Evolutionary conservation across 2,888 invertebrate genomes (phyloP).

Genomic region (Chloroclystis v-ata): DNA sequence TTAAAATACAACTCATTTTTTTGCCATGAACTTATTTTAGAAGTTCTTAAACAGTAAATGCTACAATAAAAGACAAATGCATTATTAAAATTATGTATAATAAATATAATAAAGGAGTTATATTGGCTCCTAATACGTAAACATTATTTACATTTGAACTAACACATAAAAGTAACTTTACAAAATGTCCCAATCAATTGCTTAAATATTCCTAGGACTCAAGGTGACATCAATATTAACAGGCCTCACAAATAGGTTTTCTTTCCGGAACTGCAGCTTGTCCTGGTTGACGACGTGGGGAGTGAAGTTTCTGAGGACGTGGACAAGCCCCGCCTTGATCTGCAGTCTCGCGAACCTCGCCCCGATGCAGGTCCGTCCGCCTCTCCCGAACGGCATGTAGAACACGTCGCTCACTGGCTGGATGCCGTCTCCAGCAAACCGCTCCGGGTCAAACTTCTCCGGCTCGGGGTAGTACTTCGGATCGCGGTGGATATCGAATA

Average conservation of each 20-base stretch:
- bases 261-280: conserved; percentile 10
- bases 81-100: too few species aligned
- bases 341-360: conserved; percentile 33
- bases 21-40: too few species aligned
- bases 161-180: too few species aligned
- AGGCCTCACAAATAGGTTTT: conserved; percentile 12
- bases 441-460: conserved; percentile 59
- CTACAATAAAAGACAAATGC: too few species aligned
- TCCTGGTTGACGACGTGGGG: conserved; percentile 8
- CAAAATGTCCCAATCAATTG: too few species aligned
- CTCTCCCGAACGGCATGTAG: conserved; percentile 51
- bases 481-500: conserved; percentile 59
- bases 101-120: too few species aligned
- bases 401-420: conserved; percentile 27
- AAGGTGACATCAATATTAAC: conserved; percentile 13
- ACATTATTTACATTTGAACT: too few species aligned
- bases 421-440: conserved; percentile 40
- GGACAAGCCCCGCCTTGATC: conserved; percentile 17
- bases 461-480: conserved; percentile 61
- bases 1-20: too few species aligned
- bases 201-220: conserved; percentile 10
- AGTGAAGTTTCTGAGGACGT: conserved; percentile 14
- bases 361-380: conserved; percentile 39
- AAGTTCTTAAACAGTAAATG: too few species aligned
- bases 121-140: too few species aligned